Base-by-base conservation (phyloP, 2,888 invertebrate species). In the Drosophila flavopinicola region DNA sequence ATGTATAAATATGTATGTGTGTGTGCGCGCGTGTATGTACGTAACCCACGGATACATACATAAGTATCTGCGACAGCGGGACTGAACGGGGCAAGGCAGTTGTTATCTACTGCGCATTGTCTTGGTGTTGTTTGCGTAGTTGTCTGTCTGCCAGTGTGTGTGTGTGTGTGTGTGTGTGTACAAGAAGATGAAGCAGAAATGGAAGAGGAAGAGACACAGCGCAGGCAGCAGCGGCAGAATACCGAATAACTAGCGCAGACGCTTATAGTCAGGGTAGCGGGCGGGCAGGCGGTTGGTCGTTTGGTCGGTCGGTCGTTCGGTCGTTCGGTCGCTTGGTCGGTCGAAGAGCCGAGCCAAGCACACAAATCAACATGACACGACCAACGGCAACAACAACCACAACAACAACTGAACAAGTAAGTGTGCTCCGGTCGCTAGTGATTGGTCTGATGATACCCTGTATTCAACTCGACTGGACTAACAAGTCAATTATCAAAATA, bases 341-440 rank as follows among this genome's bases (percentile, higher is more conserved):
- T 47, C 61, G 63, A 58, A 45, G 48, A 57, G 54, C 60, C 65
- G 66, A 74, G 64, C 67, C 63, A 75, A 66, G 73, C 76, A 74
- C 75, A 78, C 85, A 80, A 80, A 83, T 85, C 80, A 87, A 85
- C 85, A 87, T 77, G 77, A 85, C 87, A 85, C 85, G 85, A 87
- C 80, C 87, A 85, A 77, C 85, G 80, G 76, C 83, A 85, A 74
- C 70, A 84, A 63, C 77, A 83, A 64, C 20, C 20, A 20, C 71
- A 71, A 45, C 30, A 49, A 53, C 51, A 57, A 53, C 64, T 38
- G 44, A 53, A 67, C 29, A 44, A 37, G 20, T 20, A 37, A 30
- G 20, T 20, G 11, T 13, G 11, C 11, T 30, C 11, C 2, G 3
- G 17, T 30, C 30, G 44, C 20, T 1, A 20, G 9, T 30, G 20